Evolutionary conservation across 2,113 vertebrate genomes (phyloP).

Genomic region (Tichodroma muraria): DNA sequence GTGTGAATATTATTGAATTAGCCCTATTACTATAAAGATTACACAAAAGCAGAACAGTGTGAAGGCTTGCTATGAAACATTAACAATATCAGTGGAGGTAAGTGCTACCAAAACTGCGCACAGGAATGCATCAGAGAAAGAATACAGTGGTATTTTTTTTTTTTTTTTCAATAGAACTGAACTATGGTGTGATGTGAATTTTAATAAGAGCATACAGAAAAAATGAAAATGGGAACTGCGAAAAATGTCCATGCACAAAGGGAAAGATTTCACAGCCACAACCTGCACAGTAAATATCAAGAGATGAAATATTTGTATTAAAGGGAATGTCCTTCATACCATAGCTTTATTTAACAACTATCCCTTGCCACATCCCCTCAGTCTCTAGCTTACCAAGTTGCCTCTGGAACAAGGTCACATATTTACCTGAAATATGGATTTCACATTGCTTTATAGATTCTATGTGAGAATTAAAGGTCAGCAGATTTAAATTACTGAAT

Average conservation of each 20-base stretch:
- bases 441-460: neutral
- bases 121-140: conserved; percentile 48
- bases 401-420: neutral
- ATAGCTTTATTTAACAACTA: neutral
- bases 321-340: neutral
- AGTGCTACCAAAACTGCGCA: conserved; percentile 41
- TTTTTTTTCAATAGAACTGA: conserved; percentile 18
- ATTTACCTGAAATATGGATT: conserved; percentile 28
- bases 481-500: neutral
- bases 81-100: conserved; percentile 50
- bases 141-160: neutral
- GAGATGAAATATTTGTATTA: conserved; percentile 6
- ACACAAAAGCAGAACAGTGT: conserved; percentile 62
- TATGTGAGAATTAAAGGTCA: neutral
- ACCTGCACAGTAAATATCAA: conserved; percentile 23
- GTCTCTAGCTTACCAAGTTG: neutral
- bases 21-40: conserved; percentile 50
- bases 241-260: neutral
- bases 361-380: neutral
- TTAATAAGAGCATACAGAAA: conserved; percentile 34
- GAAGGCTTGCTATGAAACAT: conserved; percentile 57
- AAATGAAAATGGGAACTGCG: conserved; percentile 8
- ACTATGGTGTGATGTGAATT: conserved; percentile 57
- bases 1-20: conserved; percentile 65
- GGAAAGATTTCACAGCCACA: neutral